phyloP scores from a whole-genome alignment of 2,113 vertebrate genomes.

The Malurus alboscapulatus region DNA sequence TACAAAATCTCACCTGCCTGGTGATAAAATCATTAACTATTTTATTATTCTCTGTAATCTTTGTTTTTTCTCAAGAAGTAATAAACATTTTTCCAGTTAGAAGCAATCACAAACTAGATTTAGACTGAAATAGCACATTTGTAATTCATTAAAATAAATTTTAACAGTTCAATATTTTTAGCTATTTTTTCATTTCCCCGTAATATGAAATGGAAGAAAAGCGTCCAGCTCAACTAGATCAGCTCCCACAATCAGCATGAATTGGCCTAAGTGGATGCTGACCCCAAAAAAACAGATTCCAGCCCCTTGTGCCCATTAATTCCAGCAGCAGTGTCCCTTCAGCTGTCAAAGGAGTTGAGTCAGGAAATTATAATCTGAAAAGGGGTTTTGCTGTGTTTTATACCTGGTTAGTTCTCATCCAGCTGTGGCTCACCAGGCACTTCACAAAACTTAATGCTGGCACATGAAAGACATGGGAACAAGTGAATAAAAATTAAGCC shows the following conservation, averaged over 20 bases:
- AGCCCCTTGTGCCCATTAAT: not conserved
- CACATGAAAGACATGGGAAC: not conserved
- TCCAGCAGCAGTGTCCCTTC: not conserved
- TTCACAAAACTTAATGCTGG: not conserved
- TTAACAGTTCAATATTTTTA: not conserved
- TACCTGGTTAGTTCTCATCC: not conserved
- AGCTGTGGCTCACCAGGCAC: not conserved
- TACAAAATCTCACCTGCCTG: not conserved
- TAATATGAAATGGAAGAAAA: not conserved
- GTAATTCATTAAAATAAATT: not conserved
- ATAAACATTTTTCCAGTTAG: not conserved
- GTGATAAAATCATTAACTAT: not conserved
- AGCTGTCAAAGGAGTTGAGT: not conserved
- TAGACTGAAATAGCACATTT: not conserved
- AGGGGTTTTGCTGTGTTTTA: not conserved
- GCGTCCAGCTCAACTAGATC: not conserved
- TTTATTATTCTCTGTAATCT: constrained; percentile 5
- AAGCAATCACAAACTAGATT: not conserved
- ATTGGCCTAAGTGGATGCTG: not conserved
- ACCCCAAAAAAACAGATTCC: not conserved
- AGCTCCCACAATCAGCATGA: not conserved
- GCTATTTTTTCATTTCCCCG: not conserved
- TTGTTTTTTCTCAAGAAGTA: not conserved
- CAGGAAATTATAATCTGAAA: not conserved
- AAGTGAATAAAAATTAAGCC: not conserved